Conservation (phyloP, 2,797 vertebrate genomes). For the Tragelaphus eurycerus region DNA sequence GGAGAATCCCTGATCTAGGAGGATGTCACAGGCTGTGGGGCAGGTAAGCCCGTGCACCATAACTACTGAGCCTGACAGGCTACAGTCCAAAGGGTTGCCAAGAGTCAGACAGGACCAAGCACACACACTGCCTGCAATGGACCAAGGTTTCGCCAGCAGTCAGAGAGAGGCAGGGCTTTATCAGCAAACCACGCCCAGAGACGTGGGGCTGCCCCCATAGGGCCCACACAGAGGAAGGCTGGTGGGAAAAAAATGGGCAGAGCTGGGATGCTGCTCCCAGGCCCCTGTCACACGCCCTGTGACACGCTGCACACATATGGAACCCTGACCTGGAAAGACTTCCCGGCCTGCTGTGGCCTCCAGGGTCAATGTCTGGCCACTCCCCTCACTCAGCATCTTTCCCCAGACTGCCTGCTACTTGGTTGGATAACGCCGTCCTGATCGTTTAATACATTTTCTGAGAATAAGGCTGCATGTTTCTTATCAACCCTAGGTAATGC, state of each 20-base stretch:
- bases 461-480: neutral
- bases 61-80: neutral
- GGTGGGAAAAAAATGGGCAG: neutral
- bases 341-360: rapidly evolving
- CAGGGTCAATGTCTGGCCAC: too few relatives aligned
- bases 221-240: neutral
- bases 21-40: too few relatives aligned
- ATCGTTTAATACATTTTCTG: neutral
- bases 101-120: neutral
- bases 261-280: neutral
- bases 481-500: neutral
- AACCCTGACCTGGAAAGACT: neutral
- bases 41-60: too few relatives aligned
- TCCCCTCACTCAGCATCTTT: neutral
- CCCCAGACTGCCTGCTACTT: neutral
- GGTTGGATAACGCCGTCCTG: neutral
- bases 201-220: rapidly evolving
- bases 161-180: neutral
- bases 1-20: neutral
- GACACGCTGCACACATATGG: neutral
- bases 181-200: neutral
- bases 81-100: neutral
- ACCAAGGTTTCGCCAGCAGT: neutral
- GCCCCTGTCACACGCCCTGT: rapidly evolving
- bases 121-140: neutral